Conservation (phyloP, 2,113 vertebrate genomes). For the Nestor notabilis region DNA sequence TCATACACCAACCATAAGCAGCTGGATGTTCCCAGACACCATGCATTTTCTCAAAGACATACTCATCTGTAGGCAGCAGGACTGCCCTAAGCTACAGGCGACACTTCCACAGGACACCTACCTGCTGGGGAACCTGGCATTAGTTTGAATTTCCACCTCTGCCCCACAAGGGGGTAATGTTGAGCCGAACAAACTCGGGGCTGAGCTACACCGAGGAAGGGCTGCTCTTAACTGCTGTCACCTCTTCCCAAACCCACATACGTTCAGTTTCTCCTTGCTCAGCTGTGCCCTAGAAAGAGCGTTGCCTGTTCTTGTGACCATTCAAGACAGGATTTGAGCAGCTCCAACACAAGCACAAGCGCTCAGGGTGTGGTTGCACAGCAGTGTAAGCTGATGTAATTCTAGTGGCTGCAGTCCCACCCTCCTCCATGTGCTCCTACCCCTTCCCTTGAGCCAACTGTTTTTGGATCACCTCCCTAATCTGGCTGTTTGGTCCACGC, state of each 20-base stretch:
- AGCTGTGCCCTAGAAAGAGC: neutral
- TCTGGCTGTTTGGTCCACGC: neutral
- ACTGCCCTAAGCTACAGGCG: neutral
- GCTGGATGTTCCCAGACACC: neutral
- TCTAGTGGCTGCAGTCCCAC: neutral
- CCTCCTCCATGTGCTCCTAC: neutral
- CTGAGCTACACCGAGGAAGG: neutral
- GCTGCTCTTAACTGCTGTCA: neutral
- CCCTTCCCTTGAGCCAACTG: neutral
- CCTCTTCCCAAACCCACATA: neutral
- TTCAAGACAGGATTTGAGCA: neutral
- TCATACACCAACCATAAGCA: neutral
- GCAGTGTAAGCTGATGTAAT: conserved; percentile 24
- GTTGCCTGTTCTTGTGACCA: neutral
- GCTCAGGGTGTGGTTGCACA: conserved; percentile 12
- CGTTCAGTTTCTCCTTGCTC: neutral
- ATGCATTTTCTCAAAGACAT: neutral
- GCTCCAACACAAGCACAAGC: conserved; percentile 2
- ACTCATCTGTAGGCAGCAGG: neutral
- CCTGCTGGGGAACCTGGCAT: neutral
- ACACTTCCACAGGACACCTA: neutral
- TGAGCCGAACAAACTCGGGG: conserved; percentile 34
- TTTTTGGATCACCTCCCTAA: neutral
- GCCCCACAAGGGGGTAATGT: conserved; percentile 69
- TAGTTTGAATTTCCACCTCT: conserved; percentile 11